Base-by-base conservation (phyloP, 2,797 vertebrate species). In the Coilia nasus region DNA sequence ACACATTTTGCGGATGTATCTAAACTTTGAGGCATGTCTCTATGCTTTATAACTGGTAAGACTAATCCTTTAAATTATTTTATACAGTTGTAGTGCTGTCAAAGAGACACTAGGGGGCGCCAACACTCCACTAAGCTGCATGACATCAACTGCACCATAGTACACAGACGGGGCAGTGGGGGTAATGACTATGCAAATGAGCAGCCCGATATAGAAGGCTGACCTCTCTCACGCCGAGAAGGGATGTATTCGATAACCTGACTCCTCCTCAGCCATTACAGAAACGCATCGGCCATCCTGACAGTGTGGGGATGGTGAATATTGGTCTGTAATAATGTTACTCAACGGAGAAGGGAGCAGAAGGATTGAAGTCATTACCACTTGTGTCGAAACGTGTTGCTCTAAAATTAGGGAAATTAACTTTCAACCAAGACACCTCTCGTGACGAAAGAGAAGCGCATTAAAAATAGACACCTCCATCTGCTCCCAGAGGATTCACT, bases 41-140 rank as follows among this genome's bases (percentile, higher is more conserved):
- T 21, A 4, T 21, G 19, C 14, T 41, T 2, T 2, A 12, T 67
- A 31, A 2, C 25, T 28, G 62, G 28, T 71, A 12, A 15, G 11
- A 19, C 11, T 14, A 15, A 3, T 31, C 62, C 7, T 62, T 62
- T 62, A 62, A 14, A 62, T 41, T 41, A 2, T 5, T 41, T 41
- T 41, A 41, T 41, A 2, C 60, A 62, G 25, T 3, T 71, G 25
- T 14, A 71, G 12, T 71, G 4, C 3, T 14, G 14, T 6, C 28
- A 71, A 71, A 14, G 64, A 31, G 64, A 31, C 64, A 71, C 64
- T 31, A 17, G 64, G 64, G 64, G 64, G 64, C 64, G 28, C 64
- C 6, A 71, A 15, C 15, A 71, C 28, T 31, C 64, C 64, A 71
- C 28, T 31, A 4, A 71, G 4, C 3, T 17, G 14, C 28, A 31